Evolutionary conservation across 2,797 vertebrate genomes (phyloP).

Genomic region (Sitta carolinensis): DNA sequence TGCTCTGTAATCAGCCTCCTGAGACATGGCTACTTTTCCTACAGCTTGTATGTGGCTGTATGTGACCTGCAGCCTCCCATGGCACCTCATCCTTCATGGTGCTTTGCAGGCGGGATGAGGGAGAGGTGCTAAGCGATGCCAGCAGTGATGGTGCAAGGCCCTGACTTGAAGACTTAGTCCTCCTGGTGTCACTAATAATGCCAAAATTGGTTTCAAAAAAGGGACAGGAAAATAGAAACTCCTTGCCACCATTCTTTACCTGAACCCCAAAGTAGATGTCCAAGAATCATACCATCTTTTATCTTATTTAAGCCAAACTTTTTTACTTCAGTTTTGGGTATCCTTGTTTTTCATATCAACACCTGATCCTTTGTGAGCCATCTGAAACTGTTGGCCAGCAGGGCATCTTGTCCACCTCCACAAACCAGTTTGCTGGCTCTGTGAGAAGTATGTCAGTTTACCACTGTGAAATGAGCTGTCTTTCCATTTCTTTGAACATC

Average conservation of each 20-base stretch:
- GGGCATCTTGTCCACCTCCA: constrained; percentile 46
- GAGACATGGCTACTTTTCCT: background rate
- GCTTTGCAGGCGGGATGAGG: background rate
- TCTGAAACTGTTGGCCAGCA: background rate
- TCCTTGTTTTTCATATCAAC: background rate
- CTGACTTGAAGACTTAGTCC: background rate
- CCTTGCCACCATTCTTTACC: background rate
- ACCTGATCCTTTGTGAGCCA: background rate
- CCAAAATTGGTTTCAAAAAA: background rate
- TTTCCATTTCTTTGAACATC: constrained; percentile 70
- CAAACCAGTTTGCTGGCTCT: background rate
- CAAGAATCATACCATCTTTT: background rate
- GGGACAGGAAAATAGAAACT: background rate
- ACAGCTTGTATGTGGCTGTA: background rate
- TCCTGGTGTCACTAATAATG: background rate
- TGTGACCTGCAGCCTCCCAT: background rate
- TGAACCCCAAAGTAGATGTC: background rate
- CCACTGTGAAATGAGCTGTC: constrained; percentile 56
- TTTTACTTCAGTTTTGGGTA: background rate
- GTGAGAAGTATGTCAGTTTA: constrained; percentile 38
- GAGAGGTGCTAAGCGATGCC: background rate
- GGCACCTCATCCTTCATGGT: rapidly evolving
- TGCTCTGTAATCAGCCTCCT: background rate
- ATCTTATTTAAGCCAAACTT: background rate
- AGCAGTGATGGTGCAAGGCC: background rate